These are phyloP conservation scores for Eutolmus rufibarbis DNA, from an alignment of 2,888 invertebrate species.

Conservation along the genomic window DNA sequence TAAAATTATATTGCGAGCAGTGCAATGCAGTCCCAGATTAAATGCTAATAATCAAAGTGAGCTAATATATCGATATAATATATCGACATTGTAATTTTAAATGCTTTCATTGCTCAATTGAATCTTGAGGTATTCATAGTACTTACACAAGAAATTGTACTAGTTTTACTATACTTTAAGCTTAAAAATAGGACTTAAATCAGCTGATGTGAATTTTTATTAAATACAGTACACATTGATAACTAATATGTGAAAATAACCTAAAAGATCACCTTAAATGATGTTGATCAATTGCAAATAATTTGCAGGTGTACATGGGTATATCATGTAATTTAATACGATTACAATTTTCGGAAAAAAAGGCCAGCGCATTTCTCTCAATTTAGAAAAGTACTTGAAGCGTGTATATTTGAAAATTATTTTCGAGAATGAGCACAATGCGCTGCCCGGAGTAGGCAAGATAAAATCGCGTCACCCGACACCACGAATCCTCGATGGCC, in stretches of 20 bases:
- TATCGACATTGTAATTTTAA: too few species aligned
- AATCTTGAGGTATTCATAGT: too few species aligned
- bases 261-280: neutral
- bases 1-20: too few species aligned
- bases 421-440: slow-evolving; percentile 2
- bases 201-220: too few species aligned
- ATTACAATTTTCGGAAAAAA: slow-evolving; percentile 8
- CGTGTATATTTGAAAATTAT: neutral
- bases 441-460: neutral
- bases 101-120: too few species aligned
- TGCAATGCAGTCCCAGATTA: too few species aligned
- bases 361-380: slow-evolving; percentile 10
- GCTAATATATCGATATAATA: too few species aligned
- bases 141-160: too few species aligned
- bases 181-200: too few species aligned
- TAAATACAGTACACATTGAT: too few species aligned
- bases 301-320: neutral
- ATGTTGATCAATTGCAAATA: neutral
- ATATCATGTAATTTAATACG: slow-evolving; percentile 15
- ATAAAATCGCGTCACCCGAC: slow-evolving; percentile 15
- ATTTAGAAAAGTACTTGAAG: slow-evolving; percentile 25
- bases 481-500: neutral
- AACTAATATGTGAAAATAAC: neutral
- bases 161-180: too few species aligned
- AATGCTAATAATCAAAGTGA: too few species aligned